Evolutionary conservation across 2,797 vertebrate species (phyloP), one percentile per base, ranked within the genome.

Genomic region (Parambassis ranga): DNA sequence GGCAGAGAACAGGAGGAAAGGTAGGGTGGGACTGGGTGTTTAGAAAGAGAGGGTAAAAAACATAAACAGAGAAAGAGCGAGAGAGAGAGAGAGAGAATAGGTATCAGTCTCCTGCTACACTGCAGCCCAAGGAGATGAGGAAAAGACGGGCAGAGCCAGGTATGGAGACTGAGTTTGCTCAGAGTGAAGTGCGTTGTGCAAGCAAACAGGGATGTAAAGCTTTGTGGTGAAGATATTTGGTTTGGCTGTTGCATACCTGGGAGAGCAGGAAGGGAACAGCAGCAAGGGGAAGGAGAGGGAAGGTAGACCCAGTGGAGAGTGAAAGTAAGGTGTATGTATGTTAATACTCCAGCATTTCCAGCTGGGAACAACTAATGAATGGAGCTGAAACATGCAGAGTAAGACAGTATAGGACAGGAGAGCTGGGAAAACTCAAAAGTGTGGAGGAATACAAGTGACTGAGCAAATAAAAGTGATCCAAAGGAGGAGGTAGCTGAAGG

Each of bases 261-360:
- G 49, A 63, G 57, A 71, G 56, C 11, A 33, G 31, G 46, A 26
- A 36, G 50, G 43, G 20, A 69, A 57, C 20, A 49, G 63, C 13
- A 68, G 65, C 26, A 41, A 39, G 50, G 38, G n/a, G 32, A n/a
- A n/a, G 50, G 18, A 61, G 19, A 36, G 23, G 27, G 18, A 19
- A 43, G 39, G 63, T 9, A 55, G 32, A 64, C 31, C 36, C 57
- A 39, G 60, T 3, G 24, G 62, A 71, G 22, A 61, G 49, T 46
- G 33, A 58, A 39, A 51, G 23, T 22, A 43, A 62, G 16, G 66
- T 41, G 7, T 32, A 15, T 48, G 33, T 37, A 33, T 59, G 56
- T 69, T 73, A 32, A 30, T 49, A 47, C 33, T 46, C 16, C 35
- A 60, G 35, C 11, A 57, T 50, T 65, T 28, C 56, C 59, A 53